phyloP scores from a whole-genome alignment of 2,797 vertebrate species.

The Xenopus petersii region DNA sequence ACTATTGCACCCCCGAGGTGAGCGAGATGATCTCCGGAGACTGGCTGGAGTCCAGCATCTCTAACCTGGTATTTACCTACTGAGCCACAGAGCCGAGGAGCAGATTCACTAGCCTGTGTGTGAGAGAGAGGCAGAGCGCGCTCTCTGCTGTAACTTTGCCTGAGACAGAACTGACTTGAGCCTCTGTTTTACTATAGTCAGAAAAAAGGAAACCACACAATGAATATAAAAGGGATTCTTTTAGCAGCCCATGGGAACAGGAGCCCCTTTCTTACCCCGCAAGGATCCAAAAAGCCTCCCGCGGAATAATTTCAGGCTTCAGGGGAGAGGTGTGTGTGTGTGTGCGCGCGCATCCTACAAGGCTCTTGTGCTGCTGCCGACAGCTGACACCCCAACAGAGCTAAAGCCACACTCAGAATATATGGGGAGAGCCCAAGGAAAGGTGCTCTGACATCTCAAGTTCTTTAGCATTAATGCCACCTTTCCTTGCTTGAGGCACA shows the following conservation, averaged over 20 bases:
- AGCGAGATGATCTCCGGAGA: constrained; percentile 98
- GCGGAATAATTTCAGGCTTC: constrained; percentile 9
- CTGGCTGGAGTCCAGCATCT: constrained; percentile 96
- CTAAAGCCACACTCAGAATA: neutral
- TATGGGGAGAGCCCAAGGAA: constrained; percentile 6
- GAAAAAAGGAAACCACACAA: constrained; percentile 22
- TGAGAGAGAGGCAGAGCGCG: constrained; percentile 16
- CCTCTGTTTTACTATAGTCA: constrained; percentile 17
- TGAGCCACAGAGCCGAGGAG: constrained; percentile 60
- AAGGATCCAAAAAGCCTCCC: constrained; percentile 6
- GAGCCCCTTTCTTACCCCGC: constrained; percentile 1
- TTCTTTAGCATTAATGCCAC: constrained; percentile 17
- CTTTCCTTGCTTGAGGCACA: constrained; percentile 1
- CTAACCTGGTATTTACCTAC: constrained; percentile 95
- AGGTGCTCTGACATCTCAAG: neutral
- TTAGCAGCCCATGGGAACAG: constrained; percentile 14
- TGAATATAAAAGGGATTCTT: constrained; percentile 18
- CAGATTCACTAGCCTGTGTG: neutral
- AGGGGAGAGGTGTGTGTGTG: constrained; percentile 7
- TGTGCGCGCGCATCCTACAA: neutral
- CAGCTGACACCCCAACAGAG: neutral
- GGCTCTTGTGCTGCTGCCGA: constrained; percentile 26
- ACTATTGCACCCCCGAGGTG: constrained; percentile 97
- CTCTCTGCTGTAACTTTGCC: constrained; percentile 3
- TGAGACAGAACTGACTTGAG: constrained; percentile 19